phyloP scores from a whole-genome alignment of 2,113 vertebrate species.

The Tupaia chinensis region DNA sequence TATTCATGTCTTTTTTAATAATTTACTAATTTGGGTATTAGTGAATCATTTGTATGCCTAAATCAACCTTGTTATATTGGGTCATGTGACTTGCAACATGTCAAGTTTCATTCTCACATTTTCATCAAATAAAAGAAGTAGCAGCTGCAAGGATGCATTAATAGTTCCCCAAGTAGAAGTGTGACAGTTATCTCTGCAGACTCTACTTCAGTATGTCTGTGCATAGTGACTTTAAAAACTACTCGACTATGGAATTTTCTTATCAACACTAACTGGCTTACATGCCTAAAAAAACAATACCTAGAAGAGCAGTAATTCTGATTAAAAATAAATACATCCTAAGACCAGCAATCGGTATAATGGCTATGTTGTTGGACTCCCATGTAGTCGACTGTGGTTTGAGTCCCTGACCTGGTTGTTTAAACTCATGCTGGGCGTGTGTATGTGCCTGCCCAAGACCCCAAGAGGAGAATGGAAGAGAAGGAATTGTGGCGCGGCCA shows the following conservation, averaged over 20 bases:
- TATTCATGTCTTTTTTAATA: slow-evolving; percentile 58
- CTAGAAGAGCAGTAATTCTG: not conserved
- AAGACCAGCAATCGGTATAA: not conserved
- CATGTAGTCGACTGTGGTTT: too few species aligned
- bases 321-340: not conserved
- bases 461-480: too few species aligned
- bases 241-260: slow-evolving; percentile 30
- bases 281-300: not conserved
- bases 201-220: slow-evolving; percentile 18
- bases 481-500: too few species aligned
- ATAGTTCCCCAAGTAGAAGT: slow-evolving; percentile 44
- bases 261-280: not conserved
- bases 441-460: too few species aligned
- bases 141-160: slow-evolving; percentile 44
- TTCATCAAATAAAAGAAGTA: slow-evolving; percentile 52
- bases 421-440: too few species aligned
- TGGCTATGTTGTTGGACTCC: too few species aligned
- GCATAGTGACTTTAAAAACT: slow-evolving; percentile 37
- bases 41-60: slow-evolving; percentile 48
- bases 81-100: slow-evolving; percentile 30
- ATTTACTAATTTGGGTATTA: slow-evolving; percentile 59
- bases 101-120: slow-evolving; percentile 62
- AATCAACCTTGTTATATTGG: slow-evolving; percentile 1
- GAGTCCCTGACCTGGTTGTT: too few species aligned
- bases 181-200: slow-evolving; percentile 54